Evolutionary conservation across 2,888 invertebrate genomes (phyloP), one percentile per base, ranked within the genome.

Genomic region (Epirrhoe tristata): DNA sequence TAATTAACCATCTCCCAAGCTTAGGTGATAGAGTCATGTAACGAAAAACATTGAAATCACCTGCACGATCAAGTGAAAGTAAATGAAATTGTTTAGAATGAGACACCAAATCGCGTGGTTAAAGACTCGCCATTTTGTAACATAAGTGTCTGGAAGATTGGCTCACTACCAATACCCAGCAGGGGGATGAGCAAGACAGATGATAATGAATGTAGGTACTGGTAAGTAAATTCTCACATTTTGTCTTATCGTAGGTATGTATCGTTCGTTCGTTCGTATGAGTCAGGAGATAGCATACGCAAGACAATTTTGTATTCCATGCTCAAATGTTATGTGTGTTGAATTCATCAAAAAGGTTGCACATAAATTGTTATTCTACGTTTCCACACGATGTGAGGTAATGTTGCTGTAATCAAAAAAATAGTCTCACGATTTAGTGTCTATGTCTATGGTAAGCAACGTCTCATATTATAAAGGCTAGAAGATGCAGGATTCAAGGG

Each of bases 31-130:
- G n/a, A n/a, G 24, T 24, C 24, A 24, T 63, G 63, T 65, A 72
- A 62, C 46, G 61, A 56, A 48, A 55, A 24, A 14, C 39, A 65
- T 43, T 59, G 46, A 54, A 50, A 63, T 66, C 14, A 65, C 73
- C 66, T 70, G 70, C 61, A 43, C 63, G 46, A 61, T 66, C 64
- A 65, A 63, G 71, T 58, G 73, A 74, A 74, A 74, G 73, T 74
- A 59, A 53, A 61, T 7, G 58, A 57, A 58, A 65, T 63, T 54
- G 56, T 50, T 55, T 24, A 34, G 53, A 54, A 54, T 16, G 14
- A 14, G 48, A 48, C 16, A 36, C 36, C 3, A 24, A 24, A 24
- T 24, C 39, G 39, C 12, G 12, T 12, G 39, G 4, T 12, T 43
- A 12, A 12, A 43, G 6, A 10, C 39, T 12, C 12, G 12, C 39